Evolutionary conservation across 2,888 invertebrate genomes (phyloP), one percentile per base, ranked within the genome.

Genomic region (Hemicrepidius hirtus): DNA sequence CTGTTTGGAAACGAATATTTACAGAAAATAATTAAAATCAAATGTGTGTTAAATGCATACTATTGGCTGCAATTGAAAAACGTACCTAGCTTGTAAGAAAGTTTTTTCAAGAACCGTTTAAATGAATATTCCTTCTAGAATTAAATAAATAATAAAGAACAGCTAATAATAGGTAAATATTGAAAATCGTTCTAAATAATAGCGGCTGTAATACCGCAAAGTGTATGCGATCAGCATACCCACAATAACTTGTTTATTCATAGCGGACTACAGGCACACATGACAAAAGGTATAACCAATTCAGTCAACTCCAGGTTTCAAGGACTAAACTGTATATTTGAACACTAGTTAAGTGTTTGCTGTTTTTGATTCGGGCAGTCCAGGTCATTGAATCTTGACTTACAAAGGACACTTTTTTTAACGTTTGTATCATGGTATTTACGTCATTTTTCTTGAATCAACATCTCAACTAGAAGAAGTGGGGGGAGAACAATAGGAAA

Each of bases 221-320:
- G 53, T 21, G 28, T 53, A 18, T 12, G 20, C 24, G 24, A 50
- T 50, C 24, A 50, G 50, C 50, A 50, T 50, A 50, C 18, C 24
- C 13, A 18, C 59, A 18, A 59, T 40, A 37, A 40, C 21, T 40
- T 40, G 59, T 59, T 35, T 62, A 62, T 62, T 21, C 46, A 32
- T 44, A 62, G 62, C 41, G 62, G 62, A 62, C 32, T 44, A 59
- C 16, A 9, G 20, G 24, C 24, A 16, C 16, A 62, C 44, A 62
- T 18, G 46, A 64, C 49, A 64, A 64, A 64, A 49, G 49, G 21
- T 50, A 49, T 50, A 64, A 46, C 49, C 9, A 64, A 64, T 64
- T 49, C 50, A 50, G 41, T 64, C 50, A 64, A 64, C 64, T 49
- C 35, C 10, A 13, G 13, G 32, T 24, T 50, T 64, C 64, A 64